Evolutionary conservation across 2,888 invertebrate species (phyloP).

Genomic region (Tuta absoluta): DNA sequence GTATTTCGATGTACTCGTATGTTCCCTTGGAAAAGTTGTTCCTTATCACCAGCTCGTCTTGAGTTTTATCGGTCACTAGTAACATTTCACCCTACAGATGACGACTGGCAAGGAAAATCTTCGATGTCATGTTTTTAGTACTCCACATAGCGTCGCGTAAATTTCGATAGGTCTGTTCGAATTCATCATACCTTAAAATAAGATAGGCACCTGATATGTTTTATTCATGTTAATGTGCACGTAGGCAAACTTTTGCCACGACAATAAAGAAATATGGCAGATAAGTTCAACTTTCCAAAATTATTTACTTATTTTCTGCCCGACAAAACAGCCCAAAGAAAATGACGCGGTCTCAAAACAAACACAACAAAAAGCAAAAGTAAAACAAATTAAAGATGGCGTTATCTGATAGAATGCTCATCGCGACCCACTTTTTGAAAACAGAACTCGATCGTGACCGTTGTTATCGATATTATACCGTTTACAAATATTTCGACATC

Average conservation of each 20-base stretch:
- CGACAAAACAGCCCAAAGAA: background rate
- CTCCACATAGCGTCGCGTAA: too few species aligned
- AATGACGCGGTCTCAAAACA: background rate
- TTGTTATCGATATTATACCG: constrained; percentile 61
- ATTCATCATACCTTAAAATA: too few species aligned
- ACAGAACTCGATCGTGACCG: constrained; percentile 49
- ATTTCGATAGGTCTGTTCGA: too few species aligned
- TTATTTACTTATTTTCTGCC: too few species aligned
- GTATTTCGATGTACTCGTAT: too few species aligned
- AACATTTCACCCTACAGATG: too few species aligned
- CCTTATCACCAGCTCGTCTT: too few species aligned
- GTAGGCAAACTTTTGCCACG: background rate
- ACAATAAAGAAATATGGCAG: background rate
- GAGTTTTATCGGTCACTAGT: too few species aligned
- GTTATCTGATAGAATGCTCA: constrained; percentile 32
- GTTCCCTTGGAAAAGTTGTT: too few species aligned
- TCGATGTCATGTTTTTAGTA: too few species aligned
- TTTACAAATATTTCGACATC: constrained; percentile 79
- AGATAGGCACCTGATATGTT: too few species aligned
- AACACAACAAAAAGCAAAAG: constrained; percentile 16
- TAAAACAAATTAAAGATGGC: constrained; percentile 22
- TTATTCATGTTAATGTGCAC: background rate
- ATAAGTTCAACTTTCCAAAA: background rate
- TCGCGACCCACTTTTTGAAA: constrained; percentile 37
- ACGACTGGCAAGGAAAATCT: too few species aligned